A percentile compares a stretch with the other conserved stretches of the same genome.
These are phyloP conservation scores for Thunnus thynnus DNA, from an alignment of 2,113 vertebrate genomes.

Conservation along the genomic window DNA sequence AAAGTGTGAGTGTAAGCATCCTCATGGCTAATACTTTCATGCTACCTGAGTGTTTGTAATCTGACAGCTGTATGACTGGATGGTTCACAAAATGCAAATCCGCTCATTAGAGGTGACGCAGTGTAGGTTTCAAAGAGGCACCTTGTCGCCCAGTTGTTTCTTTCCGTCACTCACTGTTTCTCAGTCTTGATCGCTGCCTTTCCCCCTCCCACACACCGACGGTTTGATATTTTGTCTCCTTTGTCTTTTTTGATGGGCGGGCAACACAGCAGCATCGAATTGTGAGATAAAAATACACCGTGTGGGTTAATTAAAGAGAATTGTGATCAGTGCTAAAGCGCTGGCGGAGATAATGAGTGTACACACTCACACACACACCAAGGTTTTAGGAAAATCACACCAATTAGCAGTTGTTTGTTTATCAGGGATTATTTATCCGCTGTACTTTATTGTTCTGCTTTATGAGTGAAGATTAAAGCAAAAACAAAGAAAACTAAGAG, in stretches of 20 bases:
- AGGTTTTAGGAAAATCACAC: constrained; percentile 51
- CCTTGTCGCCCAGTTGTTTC: constrained; percentile 3
- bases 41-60: constrained; percentile 50
- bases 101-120: constrained; percentile 47
- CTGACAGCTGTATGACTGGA: constrained; percentile 51
- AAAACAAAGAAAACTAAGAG: constrained; percentile 25
- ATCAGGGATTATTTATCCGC: constrained; percentile 58
- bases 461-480: constrained; percentile 41
- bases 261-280: constrained; percentile 33
- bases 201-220: constrained; percentile 37
- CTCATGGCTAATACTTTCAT: constrained; percentile 33
- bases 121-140: constrained; percentile 26
- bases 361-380: constrained; percentile 24
- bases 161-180: constrained; percentile 15
- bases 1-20: constrained; percentile 2
- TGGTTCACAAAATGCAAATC: constrained; percentile 57
- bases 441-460: constrained; percentile 54
- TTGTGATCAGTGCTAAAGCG: constrained; percentile 54
- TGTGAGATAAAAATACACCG: constrained; percentile 60
- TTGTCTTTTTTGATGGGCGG: constrained; percentile 38
- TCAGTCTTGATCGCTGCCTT: constrained; percentile 12
- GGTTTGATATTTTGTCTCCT: constrained; percentile 43
- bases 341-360: constrained; percentile 58
- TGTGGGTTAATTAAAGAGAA: constrained; percentile 73
- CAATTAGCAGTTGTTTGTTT: constrained; percentile 76